These are phyloP conservation scores for Urechis unicinctus DNA, from an alignment of 2,888 invertebrate species.

Conservation along the genomic window DNA sequence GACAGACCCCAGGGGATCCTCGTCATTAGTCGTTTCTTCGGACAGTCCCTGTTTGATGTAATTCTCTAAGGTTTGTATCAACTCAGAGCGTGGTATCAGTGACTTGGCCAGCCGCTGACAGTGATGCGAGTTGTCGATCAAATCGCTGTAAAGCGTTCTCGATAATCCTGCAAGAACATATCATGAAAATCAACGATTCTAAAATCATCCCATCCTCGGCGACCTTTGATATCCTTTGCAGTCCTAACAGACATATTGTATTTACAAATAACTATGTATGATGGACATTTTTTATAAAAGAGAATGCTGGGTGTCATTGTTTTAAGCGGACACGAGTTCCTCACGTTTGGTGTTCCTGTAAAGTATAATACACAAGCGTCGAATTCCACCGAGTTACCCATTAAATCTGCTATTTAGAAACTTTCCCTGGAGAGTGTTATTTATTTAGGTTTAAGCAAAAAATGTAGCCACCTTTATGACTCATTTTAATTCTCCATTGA, in stretches of 20 bases:
- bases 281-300: no score
- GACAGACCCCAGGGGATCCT: not conserved
- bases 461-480: constrained; percentile 7
- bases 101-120: not conserved
- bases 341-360: no score
- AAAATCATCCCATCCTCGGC: no score
- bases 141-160: not conserved
- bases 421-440: not conserved
- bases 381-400: no score
- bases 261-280: no score
- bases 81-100: not conserved
- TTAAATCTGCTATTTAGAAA: not conserved
- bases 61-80: not conserved
- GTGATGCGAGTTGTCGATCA: not conserved
- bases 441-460: not conserved
- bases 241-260: no score
- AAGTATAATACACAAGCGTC: no score
- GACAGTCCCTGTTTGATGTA: not conserved
- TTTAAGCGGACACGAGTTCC: no score
- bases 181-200: no score
- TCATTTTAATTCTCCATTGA: not conserved
- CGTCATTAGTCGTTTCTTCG: not conserved
- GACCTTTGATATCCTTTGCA: no score
- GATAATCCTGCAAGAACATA: not conserved
- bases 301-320: no score